Evolutionary conservation across 92 coral and sea anemone species (phyloP).

Genomic region (Pocillopora meandrina): DNA sequence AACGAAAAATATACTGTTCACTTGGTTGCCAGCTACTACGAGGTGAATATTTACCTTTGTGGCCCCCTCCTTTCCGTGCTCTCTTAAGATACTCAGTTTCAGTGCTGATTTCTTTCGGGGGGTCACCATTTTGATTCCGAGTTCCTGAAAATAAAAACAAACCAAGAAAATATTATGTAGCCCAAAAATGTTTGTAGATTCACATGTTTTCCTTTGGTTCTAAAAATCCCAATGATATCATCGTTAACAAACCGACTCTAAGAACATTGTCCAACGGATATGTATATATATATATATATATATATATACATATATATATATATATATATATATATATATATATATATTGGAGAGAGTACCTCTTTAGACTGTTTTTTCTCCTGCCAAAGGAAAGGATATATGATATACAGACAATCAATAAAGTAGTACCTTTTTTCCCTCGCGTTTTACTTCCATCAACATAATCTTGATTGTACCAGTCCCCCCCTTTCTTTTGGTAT

Average conservation of each 20-base stretch:
- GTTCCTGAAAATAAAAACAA: background rate
- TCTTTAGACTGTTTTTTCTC: too few species aligned
- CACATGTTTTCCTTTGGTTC: too few species aligned
- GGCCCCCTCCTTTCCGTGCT: slow-evolving; percentile 52
- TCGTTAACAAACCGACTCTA: too few species aligned
- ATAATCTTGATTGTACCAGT: slow-evolving; percentile 45
- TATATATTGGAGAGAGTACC: background rate
- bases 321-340: too few species aligned
- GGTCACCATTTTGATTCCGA: background rate
- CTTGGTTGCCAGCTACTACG: background rate
- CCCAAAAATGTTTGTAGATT: background rate
- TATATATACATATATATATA: too few species aligned
- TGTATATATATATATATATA: too few species aligned
- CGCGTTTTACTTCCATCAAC: slow-evolving; percentile 29
- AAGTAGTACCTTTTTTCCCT: slow-evolving; percentile 15
- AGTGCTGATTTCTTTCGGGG: slow-evolving; percentile 5
- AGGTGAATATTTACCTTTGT: slow-evolving; percentile 38
- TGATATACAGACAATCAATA: background rate
- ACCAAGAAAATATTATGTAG: background rate
- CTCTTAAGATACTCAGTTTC: slow-evolving; percentile 33
- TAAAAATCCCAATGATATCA: too few species aligned
- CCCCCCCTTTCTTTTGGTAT: slow-evolving; percentile 40
- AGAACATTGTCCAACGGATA: too few species aligned
- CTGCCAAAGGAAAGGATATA: background rate
- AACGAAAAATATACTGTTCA: too few species aligned